Evolutionary conservation across 2,888 invertebrate genomes (phyloP).

Genomic region (Morpho deidamia): DNA sequence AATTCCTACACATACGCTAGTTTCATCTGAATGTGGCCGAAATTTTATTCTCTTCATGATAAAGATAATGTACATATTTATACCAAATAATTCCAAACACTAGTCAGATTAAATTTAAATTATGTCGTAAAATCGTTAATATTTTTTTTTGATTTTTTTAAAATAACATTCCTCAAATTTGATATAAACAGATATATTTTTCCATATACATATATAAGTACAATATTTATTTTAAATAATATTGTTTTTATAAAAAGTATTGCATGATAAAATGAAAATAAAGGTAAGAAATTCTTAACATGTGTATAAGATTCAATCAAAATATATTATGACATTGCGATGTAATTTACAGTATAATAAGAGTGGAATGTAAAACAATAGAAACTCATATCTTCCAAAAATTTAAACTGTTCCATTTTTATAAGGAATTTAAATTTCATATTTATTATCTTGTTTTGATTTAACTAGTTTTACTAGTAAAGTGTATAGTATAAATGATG

Average conservation of each 20-base stretch:
- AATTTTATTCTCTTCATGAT: no score
- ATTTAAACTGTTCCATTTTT: not conserved
- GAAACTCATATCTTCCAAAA: no score
- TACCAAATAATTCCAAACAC: not conserved
- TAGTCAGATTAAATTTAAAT: not conserved
- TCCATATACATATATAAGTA: not conserved
- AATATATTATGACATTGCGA: no score
- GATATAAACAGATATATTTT: not conserved
- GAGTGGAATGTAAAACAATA: no score
- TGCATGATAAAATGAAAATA: no score
- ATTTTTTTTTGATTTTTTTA: slow-evolving; percentile 8
- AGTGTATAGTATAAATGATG: slow-evolving; percentile 1
- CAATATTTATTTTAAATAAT: not conserved
- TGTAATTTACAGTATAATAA: no score
- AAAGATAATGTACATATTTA: no score
- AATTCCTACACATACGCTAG: no score
- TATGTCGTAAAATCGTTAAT: not conserved
- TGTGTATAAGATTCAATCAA: no score
- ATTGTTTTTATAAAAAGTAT: no score
- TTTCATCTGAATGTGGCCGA: no score
- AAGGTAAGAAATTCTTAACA: no score
- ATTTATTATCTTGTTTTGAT: not conserved
- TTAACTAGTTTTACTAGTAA: slow-evolving; percentile 3
- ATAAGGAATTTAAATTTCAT: not conserved
- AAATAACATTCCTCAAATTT: slow-evolving; percentile 6